Conservation (phyloP, 2,797 vertebrate genomes). For the Phoebastria nigripes region DNA sequence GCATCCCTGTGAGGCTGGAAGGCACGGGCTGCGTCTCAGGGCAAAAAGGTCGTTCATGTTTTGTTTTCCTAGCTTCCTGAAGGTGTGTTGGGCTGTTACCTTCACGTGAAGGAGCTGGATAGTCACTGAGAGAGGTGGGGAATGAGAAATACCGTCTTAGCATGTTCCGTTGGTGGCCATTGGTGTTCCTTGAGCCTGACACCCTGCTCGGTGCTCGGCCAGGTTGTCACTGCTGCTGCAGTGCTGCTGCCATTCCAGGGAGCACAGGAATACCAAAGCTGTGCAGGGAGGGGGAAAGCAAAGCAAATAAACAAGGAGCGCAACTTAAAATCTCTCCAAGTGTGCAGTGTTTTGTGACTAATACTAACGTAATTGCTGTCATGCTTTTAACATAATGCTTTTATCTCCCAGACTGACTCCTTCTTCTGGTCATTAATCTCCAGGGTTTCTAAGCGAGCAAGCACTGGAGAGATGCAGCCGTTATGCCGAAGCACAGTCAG, state of each 20-base stretch:
- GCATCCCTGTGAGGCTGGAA: neutral
- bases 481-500: neutral
- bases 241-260: neutral
- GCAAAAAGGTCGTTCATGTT: rapidly evolving
- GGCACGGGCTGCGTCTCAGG: neutral
- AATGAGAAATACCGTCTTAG: neutral
- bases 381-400: constrained; percentile 51
- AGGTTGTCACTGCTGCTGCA: neutral
- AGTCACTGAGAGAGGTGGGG: neutral
- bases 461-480: neutral
- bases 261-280: neutral
- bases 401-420: constrained; percentile 24
- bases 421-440: constrained; percentile 45
- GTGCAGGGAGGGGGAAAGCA: neutral
- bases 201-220: neutral
- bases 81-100: neutral
- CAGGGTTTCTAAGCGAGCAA: neutral
- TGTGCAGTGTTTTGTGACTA: constrained; percentile 51
- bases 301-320: constrained; percentile 31
- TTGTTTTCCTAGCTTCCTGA: neutral
- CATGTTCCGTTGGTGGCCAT: neutral
- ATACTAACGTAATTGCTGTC: constrained; percentile 42
- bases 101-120: neutral
- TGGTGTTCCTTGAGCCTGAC: neutral
- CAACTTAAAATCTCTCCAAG: constrained; percentile 29